Conservation (phyloP, 2,113 vertebrate genomes). For the Microcebus lehilahytsara region DNA sequence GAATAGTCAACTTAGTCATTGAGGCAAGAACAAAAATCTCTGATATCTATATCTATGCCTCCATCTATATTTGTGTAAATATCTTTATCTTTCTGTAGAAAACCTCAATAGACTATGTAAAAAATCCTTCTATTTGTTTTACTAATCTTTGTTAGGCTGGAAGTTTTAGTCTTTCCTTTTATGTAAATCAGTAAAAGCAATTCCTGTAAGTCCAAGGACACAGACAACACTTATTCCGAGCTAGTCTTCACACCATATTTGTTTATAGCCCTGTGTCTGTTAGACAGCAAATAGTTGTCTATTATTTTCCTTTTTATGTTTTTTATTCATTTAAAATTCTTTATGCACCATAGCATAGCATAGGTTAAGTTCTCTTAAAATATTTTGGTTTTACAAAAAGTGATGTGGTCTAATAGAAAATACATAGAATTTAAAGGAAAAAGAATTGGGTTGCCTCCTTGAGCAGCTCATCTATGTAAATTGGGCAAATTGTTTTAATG, state of each 20-base stretch:
- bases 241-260: neutral
- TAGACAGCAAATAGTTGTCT: neutral
- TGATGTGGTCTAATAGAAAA: neutral
- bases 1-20: neutral
- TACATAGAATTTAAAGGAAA: neutral
- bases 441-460: neutral
- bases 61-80: neutral
- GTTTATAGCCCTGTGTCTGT: neutral
- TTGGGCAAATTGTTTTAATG: neutral
- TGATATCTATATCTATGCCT: neutral
- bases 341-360: neutral
- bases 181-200: neutral
- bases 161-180: conserved; percentile 25
- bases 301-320: neutral
- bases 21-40: neutral
- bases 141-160: neutral
- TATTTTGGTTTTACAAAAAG: neutral
- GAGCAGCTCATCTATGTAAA: neutral
- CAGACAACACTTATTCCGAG: neutral
- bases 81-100: conserved; percentile 5
- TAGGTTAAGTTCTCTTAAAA: neutral
- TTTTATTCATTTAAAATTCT: conserved; percentile 33
- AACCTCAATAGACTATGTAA: neutral
- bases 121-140: conserved; percentile 34
- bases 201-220: neutral